phyloP scores from a whole-genome alignment of 2,797 vertebrate genomes.

The Sebastes ruberrimus region DNA sequence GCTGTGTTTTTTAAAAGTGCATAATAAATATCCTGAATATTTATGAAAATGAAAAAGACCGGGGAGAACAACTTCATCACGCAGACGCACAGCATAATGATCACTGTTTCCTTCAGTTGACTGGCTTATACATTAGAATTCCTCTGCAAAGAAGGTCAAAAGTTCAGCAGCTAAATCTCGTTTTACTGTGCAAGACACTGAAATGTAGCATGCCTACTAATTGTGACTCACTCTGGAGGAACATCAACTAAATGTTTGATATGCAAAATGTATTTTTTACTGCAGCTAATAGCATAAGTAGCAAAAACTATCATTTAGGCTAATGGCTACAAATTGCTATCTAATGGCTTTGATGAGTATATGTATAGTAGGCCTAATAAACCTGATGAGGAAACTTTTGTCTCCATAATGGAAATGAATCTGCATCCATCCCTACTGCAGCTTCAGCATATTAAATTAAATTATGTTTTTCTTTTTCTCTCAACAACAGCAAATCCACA shows the following conservation, averaged over 20 bases:
- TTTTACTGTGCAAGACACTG: conserved; percentile 11
- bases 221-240: conserved; percentile 29
- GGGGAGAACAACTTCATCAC: conserved; percentile 46
- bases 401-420: conserved; percentile 33
- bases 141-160: conserved; percentile 46
- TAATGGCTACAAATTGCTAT: conserved; percentile 63
- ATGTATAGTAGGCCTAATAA: conserved; percentile 37
- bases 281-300: conserved; percentile 53
- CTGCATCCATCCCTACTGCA: neutral
- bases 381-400: conserved; percentile 42
- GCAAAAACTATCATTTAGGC: conserved; percentile 61
- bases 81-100: conserved; percentile 39
- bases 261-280: conserved; percentile 48
- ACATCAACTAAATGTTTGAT: conserved; percentile 58
- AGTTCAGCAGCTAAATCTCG: conserved; percentile 55
- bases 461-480: neutral
- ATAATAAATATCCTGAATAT: conserved; percentile 64
- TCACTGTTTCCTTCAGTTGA: conserved; percentile 49
- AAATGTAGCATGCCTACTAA: conserved; percentile 25
- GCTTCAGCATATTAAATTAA: conserved; percentile 4
- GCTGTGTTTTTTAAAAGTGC: conserved; percentile 53
- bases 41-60: conserved; percentile 65
- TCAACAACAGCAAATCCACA: neutral
- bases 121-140: conserved; percentile 50
- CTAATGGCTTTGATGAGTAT: conserved; percentile 63